Evolutionary conservation across 2,797 vertebrate genomes (phyloP).

Genomic region (Cryptoprocta ferox): DNA sequence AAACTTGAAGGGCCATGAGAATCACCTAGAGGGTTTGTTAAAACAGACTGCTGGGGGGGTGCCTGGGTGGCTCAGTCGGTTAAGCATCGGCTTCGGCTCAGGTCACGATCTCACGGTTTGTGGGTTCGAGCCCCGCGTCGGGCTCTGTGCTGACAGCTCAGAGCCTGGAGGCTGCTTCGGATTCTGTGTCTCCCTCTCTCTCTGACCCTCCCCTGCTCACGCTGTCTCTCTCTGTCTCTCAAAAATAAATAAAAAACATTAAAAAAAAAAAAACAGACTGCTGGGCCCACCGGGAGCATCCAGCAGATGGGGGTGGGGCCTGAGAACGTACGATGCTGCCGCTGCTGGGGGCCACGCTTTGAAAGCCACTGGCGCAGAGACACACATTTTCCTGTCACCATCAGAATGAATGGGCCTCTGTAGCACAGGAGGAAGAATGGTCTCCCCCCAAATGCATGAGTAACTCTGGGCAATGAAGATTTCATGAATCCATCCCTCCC

Average conservation of each 20-base stretch:
- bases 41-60: background rate
- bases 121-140: no score
- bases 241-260: no score
- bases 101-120: no score
- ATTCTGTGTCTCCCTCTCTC: no score
- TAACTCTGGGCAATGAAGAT: background rate
- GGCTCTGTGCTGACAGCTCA: no score
- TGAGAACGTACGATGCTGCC: background rate
- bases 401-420: background rate
- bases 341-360: background rate
- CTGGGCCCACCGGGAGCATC: background rate
- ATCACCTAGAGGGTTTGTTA: no score
- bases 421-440: background rate
- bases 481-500: no score
- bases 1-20: background rate
- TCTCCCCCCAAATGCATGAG: background rate
- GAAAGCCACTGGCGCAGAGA: background rate
- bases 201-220: no score
- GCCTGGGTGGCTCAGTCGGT: no score
- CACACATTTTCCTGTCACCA: rapidly evolving
- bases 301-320: rapidly evolving
- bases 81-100: no score
- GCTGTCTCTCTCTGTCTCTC: no score
- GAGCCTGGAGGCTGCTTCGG: no score
- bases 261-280: background rate